Conservation (phyloP, 2,888 invertebrate species). For the Xanthia icteritia region DNA sequence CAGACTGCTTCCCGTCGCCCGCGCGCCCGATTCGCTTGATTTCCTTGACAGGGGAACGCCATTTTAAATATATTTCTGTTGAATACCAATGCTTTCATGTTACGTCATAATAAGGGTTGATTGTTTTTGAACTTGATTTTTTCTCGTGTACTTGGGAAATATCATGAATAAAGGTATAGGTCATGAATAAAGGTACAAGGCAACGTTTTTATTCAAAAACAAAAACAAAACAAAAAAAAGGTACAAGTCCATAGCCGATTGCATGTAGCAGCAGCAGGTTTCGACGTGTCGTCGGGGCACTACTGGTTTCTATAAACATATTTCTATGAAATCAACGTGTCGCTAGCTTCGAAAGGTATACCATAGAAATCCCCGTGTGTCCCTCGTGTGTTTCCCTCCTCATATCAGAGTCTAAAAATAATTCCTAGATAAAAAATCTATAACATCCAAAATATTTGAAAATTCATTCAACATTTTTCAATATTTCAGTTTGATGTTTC, state of each 20-base stretch:
- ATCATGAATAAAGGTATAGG: too few species aligned
- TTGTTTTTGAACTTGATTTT: not conserved
- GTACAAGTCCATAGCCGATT: too few species aligned
- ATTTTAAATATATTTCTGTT: conserved; percentile 49
- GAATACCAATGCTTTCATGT: conserved; percentile 57
- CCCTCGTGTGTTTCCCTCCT: not conserved
- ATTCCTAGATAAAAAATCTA: not conserved
- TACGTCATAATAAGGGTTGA: conserved; percentile 21
- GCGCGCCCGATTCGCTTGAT: conserved; percentile 53
- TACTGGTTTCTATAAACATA: too few species aligned
- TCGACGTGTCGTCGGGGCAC: too few species aligned
- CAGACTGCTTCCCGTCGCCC: conserved; percentile 36
- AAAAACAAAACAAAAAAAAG: too few species aligned
- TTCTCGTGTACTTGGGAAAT: too few species aligned
- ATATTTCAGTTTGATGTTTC: not conserved
- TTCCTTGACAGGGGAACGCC: conserved; percentile 36
- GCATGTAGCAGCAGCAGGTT: too few species aligned
- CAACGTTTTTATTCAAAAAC: too few species aligned
- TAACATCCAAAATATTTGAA: not conserved
- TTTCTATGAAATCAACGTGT: too few species aligned
- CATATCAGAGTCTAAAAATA: not conserved
- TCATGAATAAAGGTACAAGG: too few species aligned
- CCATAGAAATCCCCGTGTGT: too few species aligned
- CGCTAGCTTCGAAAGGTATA: too few species aligned
- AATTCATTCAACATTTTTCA: not conserved